These are phyloP conservation scores for Aphidius gifuensis DNA, from an alignment of 1,140 invertebrate genomes.

Conservation along the genomic window DNA sequence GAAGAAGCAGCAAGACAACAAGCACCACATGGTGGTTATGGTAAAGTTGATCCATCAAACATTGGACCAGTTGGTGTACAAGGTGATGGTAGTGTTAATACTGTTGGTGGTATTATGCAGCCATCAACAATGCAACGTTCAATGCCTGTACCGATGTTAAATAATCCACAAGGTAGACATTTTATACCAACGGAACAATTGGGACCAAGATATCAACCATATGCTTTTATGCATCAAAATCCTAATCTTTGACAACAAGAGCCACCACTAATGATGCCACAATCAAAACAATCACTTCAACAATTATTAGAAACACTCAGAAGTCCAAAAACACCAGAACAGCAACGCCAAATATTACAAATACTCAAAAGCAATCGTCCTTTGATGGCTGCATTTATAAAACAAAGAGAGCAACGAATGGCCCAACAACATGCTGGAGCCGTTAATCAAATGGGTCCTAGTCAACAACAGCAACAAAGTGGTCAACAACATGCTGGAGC, in stretches of 20 bases:
- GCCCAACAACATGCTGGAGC: constrained; percentile 44
- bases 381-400: constrained; percentile 94
- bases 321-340: constrained; percentile 84
- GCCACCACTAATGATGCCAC: constrained; percentile 49
- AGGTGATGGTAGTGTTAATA: constrained; percentile 19
- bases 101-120: constrained; percentile 56
- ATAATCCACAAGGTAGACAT: constrained; percentile 47
- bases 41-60: constrained; percentile 66
- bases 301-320: constrained; percentile 88
- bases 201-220: constrained; percentile 52
- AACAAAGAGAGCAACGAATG: constrained; percentile 70
- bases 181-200: constrained; percentile 69
- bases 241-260: constrained; percentile 51
- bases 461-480: constrained; percentile 57
- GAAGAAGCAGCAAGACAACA: constrained; percentile 85
- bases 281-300: constrained; percentile 73
- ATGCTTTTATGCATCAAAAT: constrained; percentile 51
- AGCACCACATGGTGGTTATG: constrained; percentile 67
- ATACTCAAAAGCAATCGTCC: constrained; percentile 94
- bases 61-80: constrained; percentile 40
- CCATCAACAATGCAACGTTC: constrained; percentile 64
- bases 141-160: constrained; percentile 50
- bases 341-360: constrained; percentile 87
- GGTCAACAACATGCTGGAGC: constrained; percentile 44
- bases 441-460: constrained; percentile 42